Base-by-base conservation (phyloP, 2,888 invertebrate species). In the Thelaira solivaga region DNA sequence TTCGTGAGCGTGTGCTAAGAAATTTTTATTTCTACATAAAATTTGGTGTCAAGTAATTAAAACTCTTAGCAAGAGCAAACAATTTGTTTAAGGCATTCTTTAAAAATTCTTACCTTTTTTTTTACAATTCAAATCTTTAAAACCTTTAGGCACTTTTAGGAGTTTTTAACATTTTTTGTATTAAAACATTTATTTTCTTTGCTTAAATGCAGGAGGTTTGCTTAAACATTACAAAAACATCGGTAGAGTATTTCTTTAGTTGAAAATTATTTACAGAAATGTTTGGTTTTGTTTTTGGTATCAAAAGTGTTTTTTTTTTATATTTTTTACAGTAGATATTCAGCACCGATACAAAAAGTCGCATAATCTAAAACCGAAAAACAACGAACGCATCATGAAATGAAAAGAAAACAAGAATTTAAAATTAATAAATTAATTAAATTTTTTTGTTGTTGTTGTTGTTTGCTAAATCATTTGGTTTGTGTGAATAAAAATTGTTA, bases 271-370 rank as follows among this genome's bases (percentile, higher is more conserved):
- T 64, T 72, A 72, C 72, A 72, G 47, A 72, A 72, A 57, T 62
- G 10, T 64, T 45, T 36, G 20, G 36, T 1, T 51, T 31, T 51
- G 1, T 45, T 29, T 53, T 49, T 49, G 6, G 29, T 51, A 81
- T 76, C 59, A 22, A 80, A 59, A 69, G 68, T 55, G 4, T 26
- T 80, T 69, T 80, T 69, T 61, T 76, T 80, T 81, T 39, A 13
- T 45, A 67, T 62, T 81, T 85, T 87, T 87, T 89, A 89, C 85
- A 89, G 89, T 84, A 89, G 89, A 87, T 89, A 89, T 85, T 89
- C 88, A 83, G 89, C 88, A 84, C 88, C 88, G 88, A 89, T 89
- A 89, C 89, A 89, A 89, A 89, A 89, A 86, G 88, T 89, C 84
- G 88, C 88, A 86, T 89, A 89, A 88, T 89, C 89, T 89, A 88